Conservation (phyloP, 2,888 invertebrate genomes). For the Mylabris sibirica region DNA sequence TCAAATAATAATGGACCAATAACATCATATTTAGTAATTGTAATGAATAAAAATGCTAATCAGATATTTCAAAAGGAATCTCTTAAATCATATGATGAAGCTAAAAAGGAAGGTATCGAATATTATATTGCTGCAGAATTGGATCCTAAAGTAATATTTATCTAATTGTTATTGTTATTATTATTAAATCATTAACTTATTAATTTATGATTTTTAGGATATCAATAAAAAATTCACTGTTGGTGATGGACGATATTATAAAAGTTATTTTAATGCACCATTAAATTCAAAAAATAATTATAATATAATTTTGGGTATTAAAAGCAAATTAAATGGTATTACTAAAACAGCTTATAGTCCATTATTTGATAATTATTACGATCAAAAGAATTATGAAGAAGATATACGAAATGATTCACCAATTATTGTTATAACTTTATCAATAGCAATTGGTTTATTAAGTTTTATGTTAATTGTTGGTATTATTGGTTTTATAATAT, state of each 20-base stretch:
- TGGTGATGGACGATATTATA: conserved; percentile 78
- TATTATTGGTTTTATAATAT: conserved; percentile 69
- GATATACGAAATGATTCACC: conserved; percentile 57
- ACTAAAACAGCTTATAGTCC: conserved; percentile 71
- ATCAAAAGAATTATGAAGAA: conserved; percentile 61
- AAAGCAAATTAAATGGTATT: conserved; percentile 72
- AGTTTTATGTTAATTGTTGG: conserved; percentile 71
- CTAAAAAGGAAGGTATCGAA: conserved; percentile 71
- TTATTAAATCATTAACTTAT: not conserved
- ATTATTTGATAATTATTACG: conserved; percentile 50
- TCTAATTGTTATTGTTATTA: not conserved
- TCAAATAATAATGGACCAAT: conserved; percentile 82
- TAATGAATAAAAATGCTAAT: conserved; percentile 72
- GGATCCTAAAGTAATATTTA: conserved; percentile 64
- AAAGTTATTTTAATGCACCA: conserved; percentile 79
- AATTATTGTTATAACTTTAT: conserved; percentile 59
- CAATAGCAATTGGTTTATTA: conserved; percentile 75
- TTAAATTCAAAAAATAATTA: conserved; percentile 70
- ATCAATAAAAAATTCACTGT: conserved; percentile 74
- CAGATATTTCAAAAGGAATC: conserved; percentile 70
- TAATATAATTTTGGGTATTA: conserved; percentile 75
- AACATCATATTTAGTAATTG: conserved; percentile 75
- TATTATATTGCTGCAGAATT: conserved; percentile 88
- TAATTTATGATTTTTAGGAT: conserved; percentile 54
- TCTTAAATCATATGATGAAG: conserved; percentile 71